Base-by-base conservation (phyloP, 2,113 vertebrate species). In the Colinus virginianus region DNA sequence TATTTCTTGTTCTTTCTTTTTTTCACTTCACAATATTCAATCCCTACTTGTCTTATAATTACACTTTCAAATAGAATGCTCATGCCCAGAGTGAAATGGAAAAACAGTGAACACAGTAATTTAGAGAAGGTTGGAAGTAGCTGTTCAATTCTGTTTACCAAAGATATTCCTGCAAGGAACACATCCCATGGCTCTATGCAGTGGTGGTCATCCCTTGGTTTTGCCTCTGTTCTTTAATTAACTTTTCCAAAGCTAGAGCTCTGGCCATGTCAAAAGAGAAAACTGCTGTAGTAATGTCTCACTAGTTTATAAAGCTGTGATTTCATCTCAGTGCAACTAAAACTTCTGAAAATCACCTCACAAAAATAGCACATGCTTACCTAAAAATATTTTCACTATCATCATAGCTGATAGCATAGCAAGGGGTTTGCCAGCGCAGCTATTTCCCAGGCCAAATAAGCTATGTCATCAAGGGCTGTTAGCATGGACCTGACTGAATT, bases 141-240 rank as follows among this genome's bases (percentile, higher is more conserved):
- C 11, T 25, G 5, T 36, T 86, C 25, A 74, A 42, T 53, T 63
- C 56, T 42, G 5, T 2, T 7, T 32, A 21, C 48, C 61, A 59
- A 55, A 84, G 61, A 34, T 5, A 63, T 1, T 53, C 58, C 21
- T 86, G 16, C 42, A 86, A 69, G 21, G 10, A 21, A 15, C 30
- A 64, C 15, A 40, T 1, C 3, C 10, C 55, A 8, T 13, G 21
- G 55, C 25, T 61, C 48, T 20, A 45, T 30, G 9, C 9, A 71
- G 8, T 13, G 0, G 1, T n/a, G 11, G 30, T 40, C 11, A 62
- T 5, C n/a, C 4, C 7, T 46, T 53, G 9, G 5, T 11, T 78
- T 55, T 42, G 4, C 5, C 28, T 49, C 22, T 3, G 0, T 68
- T 84, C 32, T 59, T 59, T 8, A 81, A 55, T 55, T 56, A 88